Base-by-base conservation (phyloP, 35 echinoderm and acorn worm species). In the Heliocidaris erythrogramma region DNA sequence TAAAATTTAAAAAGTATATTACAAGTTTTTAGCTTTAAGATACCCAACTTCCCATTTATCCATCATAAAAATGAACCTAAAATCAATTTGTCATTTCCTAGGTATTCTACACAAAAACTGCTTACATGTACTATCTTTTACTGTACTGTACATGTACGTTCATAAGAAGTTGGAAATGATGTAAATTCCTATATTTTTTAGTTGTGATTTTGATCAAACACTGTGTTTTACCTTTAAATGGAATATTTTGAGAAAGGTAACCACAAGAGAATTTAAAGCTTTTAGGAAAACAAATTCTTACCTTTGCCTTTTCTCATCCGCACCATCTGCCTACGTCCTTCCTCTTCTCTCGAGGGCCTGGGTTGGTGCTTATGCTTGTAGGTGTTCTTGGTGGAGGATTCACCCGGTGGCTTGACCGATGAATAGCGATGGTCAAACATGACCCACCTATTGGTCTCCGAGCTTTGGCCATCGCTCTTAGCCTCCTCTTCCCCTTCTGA, bases 331-430 rank as follows among this genome's bases (percentile, higher is more conserved):
- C 91, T 92, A 0, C 91, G 47, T 13, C 91, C 91, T 48, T 92
- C 91, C 91, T 92, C 91, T 59, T 92, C 91, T 48, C 91, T 49
- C 18, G 47, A 48, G 4, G 91, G 91, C 30, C 91, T 92, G 8
- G 91, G 91, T 52, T 49, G 47, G 91, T 92, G 91, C 91, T 92
- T 92, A n/a, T 92, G 91, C 48, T 92, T 92, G 91, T 92, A 92
- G 9, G 31, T 47, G 87, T 89, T 32, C 31, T 48, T 48, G 87
- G 87, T 13, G 87, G 10, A 5, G 91, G 13, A 49, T 59, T 59
- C 11, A 18, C 12, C 18, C n/a, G 14, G 65, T n/a, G 91, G 30
- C 91, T 92, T 92, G 50, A 59, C 29, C 29, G 91, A 14, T 59
- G 91, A 92, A n/a, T 92, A 92, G 17, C 91, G 47, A 48, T 92